Percentiles rank a stretch among this genome's conserved stretches.
Evolutionary conservation across 2,113 vertebrate genomes (phyloP).

Genomic region (Bambusicola thoracicus): DNA sequence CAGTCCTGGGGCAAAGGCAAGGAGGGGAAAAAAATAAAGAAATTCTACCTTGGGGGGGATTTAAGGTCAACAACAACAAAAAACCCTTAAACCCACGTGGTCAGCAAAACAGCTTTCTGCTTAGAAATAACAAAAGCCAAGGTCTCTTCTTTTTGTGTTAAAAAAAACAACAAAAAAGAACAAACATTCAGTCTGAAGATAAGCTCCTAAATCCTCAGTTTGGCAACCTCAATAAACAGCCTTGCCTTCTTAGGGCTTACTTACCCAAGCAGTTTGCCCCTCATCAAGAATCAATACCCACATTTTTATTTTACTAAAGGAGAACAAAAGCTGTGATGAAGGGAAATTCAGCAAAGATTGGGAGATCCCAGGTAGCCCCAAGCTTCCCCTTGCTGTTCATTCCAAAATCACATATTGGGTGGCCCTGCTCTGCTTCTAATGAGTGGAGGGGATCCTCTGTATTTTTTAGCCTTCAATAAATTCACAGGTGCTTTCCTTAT

Average conservation of each 20-base stretch:
- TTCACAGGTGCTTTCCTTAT: neutral
- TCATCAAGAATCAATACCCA: neutral
- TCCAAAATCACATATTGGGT: neutral
- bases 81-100: neutral
- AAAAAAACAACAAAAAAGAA: neutral
- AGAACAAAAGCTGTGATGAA: neutral
- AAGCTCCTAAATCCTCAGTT: neutral
- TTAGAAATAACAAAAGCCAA: neutral
- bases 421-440: neutral
- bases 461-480: neutral
- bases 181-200: neutral
- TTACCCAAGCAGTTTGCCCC: neutral
- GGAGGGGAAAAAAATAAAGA: neutral
- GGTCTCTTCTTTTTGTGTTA: neutral
- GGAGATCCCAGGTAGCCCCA: neutral
- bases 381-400: rapidly evolving
- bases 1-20: conserved; percentile 17
- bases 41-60: neutral
- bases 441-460: neutral
- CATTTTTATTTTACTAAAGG: neutral
- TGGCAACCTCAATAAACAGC: neutral
- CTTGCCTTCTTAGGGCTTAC: neutral
- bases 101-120: conserved; percentile 29
- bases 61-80: conserved; percentile 24
- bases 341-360: neutral